phyloP scores from a whole-genome alignment of 2,888 invertebrate species.

The Callimorpha dominula region DNA sequence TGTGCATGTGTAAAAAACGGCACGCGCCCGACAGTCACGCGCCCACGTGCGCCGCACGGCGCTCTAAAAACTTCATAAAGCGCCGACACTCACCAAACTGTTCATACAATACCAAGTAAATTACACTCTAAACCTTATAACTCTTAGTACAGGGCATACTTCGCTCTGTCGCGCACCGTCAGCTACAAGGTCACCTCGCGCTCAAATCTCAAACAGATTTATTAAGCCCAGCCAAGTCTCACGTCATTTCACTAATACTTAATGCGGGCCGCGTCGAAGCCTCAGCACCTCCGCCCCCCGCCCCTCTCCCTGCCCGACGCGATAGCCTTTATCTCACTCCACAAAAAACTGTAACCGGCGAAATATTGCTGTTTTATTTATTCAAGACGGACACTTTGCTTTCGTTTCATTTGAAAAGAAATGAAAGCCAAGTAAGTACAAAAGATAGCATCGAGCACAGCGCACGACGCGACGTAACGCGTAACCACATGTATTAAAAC shows the following conservation, averaged over 20 bases:
- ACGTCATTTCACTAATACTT: slow-evolving; percentile 16
- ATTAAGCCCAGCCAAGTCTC: slow-evolving; percentile 18
- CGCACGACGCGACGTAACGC: too few species aligned
- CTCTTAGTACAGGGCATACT: not conserved
- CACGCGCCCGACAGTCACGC: not conserved
- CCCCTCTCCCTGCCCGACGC: not conserved
- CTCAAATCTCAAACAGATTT: slow-evolving; percentile 32
- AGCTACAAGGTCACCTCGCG: slow-evolving; percentile 17
- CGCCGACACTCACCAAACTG: not conserved
- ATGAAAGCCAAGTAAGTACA: not conserved
- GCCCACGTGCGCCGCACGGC: not conserved
- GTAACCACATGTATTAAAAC: not conserved
- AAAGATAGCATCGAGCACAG: not conserved
- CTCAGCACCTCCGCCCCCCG: not conserved
- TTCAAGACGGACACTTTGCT: slow-evolving; percentile 11
- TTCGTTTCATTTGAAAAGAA: slow-evolving; percentile 7
- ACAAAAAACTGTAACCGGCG: not conserved
- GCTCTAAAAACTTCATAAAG: slow-evolving; percentile 3
- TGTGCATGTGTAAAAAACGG: too few species aligned
- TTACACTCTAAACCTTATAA: not conserved
- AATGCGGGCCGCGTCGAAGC: slow-evolving; percentile 9
- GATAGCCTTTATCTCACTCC: slow-evolving; percentile 2
- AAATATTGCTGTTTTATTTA: slow-evolving; percentile 8
- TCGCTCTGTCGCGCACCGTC: not conserved
- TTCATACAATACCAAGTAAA: not conserved